Evolutionary conservation across 2,888 invertebrate genomes (phyloP).

Genomic region (Drosophila antonietae): DNA sequence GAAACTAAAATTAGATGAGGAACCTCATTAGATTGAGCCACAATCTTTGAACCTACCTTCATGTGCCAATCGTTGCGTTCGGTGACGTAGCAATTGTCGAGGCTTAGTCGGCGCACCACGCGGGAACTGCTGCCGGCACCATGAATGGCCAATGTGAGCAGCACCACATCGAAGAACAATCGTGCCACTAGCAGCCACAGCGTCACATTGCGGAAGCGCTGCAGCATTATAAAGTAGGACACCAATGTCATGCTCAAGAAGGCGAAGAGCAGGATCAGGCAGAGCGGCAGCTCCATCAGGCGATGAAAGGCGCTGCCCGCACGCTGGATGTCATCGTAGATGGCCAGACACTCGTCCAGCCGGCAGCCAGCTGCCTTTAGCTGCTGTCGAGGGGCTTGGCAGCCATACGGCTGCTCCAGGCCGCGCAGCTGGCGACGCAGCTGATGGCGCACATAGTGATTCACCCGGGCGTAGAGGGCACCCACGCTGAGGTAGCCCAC

Average conservation of each 20-base stretch:
- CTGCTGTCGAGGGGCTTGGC: constrained; percentile 4
- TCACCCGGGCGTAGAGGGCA: constrained; percentile 46
- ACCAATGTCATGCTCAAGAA: constrained; percentile 39
- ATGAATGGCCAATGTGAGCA: constrained; percentile 56
- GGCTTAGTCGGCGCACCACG: constrained; percentile 40
- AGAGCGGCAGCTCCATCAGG: constrained; percentile 49
- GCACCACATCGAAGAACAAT: constrained; percentile 48
- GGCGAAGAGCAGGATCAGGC: constrained; percentile 29
- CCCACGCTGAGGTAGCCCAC: constrained; percentile 60
- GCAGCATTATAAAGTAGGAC: constrained; percentile 43
- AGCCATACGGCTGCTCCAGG: constrained; percentile 25
- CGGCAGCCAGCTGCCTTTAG: constrained; percentile 31
- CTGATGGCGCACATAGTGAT: constrained; percentile 50
- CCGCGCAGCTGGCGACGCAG: constrained; percentile 39
- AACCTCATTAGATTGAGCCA: background rate
- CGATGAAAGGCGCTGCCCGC: constrained; percentile 42
- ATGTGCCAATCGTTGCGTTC: constrained; percentile 49
- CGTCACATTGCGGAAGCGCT: background rate
- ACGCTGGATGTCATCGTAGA: constrained; percentile 56
- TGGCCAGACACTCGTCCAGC: constrained; percentile 47
- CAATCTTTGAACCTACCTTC: constrained; percentile 43
- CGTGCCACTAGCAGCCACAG: constrained; percentile 34
- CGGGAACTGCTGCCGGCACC: constrained; percentile 48
- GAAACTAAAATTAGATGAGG: too few relatives aligned
- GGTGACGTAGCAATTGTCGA: constrained; percentile 54